Conservation (phyloP, 2,797 vertebrate genomes). For the Limosa lapponica region DNA sequence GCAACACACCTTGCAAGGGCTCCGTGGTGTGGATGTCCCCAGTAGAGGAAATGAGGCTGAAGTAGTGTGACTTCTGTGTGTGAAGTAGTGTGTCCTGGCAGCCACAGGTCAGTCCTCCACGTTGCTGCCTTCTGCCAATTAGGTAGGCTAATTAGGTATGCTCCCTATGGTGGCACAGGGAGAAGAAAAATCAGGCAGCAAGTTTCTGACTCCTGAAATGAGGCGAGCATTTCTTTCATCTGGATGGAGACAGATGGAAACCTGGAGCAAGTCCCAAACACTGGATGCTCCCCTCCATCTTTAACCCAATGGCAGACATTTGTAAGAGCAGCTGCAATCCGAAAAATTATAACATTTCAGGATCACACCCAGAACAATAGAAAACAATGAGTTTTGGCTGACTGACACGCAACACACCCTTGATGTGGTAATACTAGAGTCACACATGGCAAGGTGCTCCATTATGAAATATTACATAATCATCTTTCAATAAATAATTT, state of each 20-base stretch:
- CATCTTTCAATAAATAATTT: neutral
- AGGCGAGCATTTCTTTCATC: neutral
- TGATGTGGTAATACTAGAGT: conserved; percentile 23
- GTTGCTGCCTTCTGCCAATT: neutral
- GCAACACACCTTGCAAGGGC: neutral
- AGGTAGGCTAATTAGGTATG: too few species aligned
- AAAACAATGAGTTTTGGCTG: neutral
- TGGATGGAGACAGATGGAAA: neutral
- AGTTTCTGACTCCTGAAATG: neutral
- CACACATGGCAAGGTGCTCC: conserved; percentile 45
- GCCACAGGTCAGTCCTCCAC: accelerated
- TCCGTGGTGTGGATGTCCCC: accelerated
- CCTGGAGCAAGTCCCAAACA: neutral
- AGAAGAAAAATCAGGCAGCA: neutral
- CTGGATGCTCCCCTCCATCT: neutral
- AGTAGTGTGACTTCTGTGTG: accelerated
- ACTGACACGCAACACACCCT: neutral
- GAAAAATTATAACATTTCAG: neutral
- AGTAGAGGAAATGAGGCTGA: accelerated
- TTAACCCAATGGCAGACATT: neutral
- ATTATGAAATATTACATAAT: conserved; percentile 38
- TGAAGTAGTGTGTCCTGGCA: neutral
- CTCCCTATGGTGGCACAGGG: accelerated
- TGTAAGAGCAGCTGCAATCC: neutral
- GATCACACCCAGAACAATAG: conserved; percentile 32